These are phyloP conservation scores for Balearica regulorum DNA, from an alignment of 2,797 vertebrate genomes.

Conservation along the genomic window DNA sequence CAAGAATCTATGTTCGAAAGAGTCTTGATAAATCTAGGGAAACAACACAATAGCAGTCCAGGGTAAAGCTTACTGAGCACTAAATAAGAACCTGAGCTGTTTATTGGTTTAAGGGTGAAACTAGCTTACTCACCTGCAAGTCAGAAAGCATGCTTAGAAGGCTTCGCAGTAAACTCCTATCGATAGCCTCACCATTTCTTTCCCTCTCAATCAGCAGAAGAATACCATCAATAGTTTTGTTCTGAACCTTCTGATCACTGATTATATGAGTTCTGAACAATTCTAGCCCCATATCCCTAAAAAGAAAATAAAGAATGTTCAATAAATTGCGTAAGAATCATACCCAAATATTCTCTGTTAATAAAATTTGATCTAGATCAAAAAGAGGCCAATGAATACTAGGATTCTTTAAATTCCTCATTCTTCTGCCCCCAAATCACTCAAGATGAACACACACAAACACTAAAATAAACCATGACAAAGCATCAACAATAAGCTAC, in stretches of 20 bases:
- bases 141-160: constrained; percentile 98
- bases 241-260: constrained; percentile 97
- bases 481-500: background rate
- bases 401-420: background rate
- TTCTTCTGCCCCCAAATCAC: background rate
- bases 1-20: constrained; percentile 95
- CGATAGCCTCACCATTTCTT: constrained; percentile 93
- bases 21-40: constrained; percentile 96
- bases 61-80: background rate
- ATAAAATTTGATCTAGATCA: background rate
- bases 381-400: background rate
- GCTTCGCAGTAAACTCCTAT: constrained; percentile 94
- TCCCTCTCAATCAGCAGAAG: constrained; percentile 95
- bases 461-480: background rate
- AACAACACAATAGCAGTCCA: background rate
- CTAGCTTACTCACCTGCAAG: constrained; percentile 83
- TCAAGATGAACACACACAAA: background rate
- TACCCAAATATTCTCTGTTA: background rate
- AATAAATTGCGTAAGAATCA: background rate
- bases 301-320: constrained; percentile 29
- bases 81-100: background rate
- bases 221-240: constrained; percentile 98
- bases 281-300: constrained; percentile 98
- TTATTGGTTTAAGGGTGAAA: background rate
- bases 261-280: constrained; percentile 99